These are phyloP conservation scores for Isoperla grammatica DNA, from an alignment of 2,888 invertebrate genomes.

Conservation along the genomic window DNA sequence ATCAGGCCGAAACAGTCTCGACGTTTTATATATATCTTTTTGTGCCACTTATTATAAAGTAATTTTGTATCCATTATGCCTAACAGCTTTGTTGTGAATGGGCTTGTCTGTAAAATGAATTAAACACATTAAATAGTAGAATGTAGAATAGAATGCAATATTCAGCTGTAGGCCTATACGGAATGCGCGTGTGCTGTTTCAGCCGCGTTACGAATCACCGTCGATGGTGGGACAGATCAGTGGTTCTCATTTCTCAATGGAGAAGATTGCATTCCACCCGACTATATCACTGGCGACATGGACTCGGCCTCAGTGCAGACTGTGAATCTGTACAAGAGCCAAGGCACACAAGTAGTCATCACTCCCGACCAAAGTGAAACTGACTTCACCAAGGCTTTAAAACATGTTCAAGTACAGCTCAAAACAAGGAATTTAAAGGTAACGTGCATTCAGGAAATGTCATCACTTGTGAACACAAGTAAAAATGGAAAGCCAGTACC, in stretches of 20 bases:
- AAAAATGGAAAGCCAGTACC: too few species aligned
- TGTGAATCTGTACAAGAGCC: conserved; percentile 49
- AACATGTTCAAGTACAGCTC: conserved; percentile 39
- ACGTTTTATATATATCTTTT: too few species aligned
- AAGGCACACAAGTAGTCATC: conserved; percentile 44
- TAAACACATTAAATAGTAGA: too few species aligned
- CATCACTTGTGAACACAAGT: too few species aligned
- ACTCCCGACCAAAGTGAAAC: conserved; percentile 84
- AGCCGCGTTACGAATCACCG: conserved; percentile 66
- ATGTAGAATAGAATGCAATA: too few species aligned
- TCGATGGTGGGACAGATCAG: conserved; percentile 75
- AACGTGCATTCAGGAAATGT: too few species aligned
- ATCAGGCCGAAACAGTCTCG: too few species aligned
- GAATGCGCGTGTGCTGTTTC: conserved; percentile 37
- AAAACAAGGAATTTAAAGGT: conserved; percentile 44
- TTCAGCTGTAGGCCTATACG: too few species aligned
- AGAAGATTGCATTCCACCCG: conserved; percentile 46
- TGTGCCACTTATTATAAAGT: too few species aligned
- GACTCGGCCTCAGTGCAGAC: conserved; percentile 67
- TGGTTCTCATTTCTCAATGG: conserved; percentile 57
- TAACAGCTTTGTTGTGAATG: too few species aligned
- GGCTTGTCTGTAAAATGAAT: too few species aligned
- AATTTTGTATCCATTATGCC: too few species aligned
- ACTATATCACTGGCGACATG: conserved; percentile 85
- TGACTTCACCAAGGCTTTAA: conserved; percentile 85